Evolutionary conservation across 2,888 invertebrate genomes (phyloP).

Genomic region (Lasioglossum vierecki): DNA sequence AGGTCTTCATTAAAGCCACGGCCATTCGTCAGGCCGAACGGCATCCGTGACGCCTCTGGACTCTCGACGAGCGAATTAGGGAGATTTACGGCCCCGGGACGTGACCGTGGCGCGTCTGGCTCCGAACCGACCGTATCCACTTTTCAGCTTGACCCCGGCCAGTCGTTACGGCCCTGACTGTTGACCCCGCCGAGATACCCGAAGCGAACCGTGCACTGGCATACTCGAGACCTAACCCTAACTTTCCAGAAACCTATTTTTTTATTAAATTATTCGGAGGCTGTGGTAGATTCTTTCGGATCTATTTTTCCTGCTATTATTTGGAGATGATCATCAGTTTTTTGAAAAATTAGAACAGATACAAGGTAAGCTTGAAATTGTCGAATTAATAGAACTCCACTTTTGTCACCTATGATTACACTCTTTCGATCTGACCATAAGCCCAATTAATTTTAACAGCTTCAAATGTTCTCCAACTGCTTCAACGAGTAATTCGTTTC

Average conservation of each 20-base stretch:
- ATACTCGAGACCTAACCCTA: background rate
- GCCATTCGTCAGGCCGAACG: constrained; percentile 71
- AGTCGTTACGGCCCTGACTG: constrained; percentile 53
- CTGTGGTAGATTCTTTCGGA: background rate
- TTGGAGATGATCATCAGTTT: background rate
- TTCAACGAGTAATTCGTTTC: no score
- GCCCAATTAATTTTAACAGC: no score
- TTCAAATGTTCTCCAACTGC: no score
- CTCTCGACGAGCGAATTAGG: constrained; percentile 77
- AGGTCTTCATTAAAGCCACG: constrained; percentile 70
- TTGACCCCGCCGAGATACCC: constrained; percentile 40
- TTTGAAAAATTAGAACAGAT: no score
- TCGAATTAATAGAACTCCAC: no score
- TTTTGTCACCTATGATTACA: no score
- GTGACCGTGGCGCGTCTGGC: constrained; percentile 74
- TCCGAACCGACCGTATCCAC: constrained; percentile 69
- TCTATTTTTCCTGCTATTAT: background rate
- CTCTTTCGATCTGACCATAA: no score
- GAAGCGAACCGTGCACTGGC: background rate
- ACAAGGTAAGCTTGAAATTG: no score
- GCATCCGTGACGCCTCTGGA: constrained; percentile 72
- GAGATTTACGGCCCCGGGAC: constrained; percentile 77
- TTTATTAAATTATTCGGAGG: background rate
- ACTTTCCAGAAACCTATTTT: background rate
- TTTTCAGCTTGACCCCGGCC: constrained; percentile 65